Percentiles rank a stretch among this genome's conserved stretches.
Evolutionary conservation across 1,140 invertebrate genomes (phyloP).

Genomic region (Triops cancriformis): DNA sequence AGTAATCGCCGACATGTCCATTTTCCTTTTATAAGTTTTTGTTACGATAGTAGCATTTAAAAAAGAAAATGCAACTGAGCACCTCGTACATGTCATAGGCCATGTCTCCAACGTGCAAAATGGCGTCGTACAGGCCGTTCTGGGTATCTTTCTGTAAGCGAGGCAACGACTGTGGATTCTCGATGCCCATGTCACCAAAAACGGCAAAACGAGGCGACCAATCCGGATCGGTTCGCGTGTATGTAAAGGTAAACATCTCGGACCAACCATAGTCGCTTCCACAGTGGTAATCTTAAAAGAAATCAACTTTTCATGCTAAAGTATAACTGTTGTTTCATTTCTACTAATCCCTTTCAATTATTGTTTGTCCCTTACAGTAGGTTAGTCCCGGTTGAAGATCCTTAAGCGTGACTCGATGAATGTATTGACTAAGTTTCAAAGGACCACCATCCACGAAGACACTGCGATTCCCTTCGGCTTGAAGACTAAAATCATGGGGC

Average conservation of each 20-base stretch:
- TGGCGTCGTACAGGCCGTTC: slow-evolving; percentile 67
- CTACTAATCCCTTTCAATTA: slow-evolving; percentile 17
- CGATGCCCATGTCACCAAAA: slow-evolving; percentile 31
- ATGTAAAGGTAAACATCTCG: slow-evolving; percentile 61
- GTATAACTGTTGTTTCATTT: no score
- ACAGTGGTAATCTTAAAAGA: slow-evolving; percentile 64
- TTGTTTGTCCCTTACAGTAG: slow-evolving; percentile 49
- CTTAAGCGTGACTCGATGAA: slow-evolving; percentile 61
- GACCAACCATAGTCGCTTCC: slow-evolving; percentile 75
- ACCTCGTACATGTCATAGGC: slow-evolving; percentile 87
- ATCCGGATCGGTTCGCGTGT: slow-evolving; percentile 49
- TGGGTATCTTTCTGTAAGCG: slow-evolving; percentile 72
- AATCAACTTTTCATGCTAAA: slow-evolving; percentile 25
- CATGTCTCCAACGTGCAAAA: slow-evolving; percentile 90
- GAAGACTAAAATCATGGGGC: slow-evolving; percentile 42
- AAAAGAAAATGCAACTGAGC: slow-evolving; percentile 30
- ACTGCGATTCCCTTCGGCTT: slow-evolving; percentile 49
- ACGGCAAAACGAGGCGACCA: slow-evolving; percentile 76
- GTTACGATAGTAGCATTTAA: slow-evolving; percentile 11
- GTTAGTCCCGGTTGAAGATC: slow-evolving; percentile 49
- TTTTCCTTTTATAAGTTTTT: slow-evolving; percentile 45
- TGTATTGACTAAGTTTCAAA: slow-evolving; percentile 59
- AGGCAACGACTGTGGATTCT: slow-evolving; percentile 53
- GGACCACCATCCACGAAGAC: slow-evolving; percentile 72
- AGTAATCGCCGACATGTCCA: slow-evolving; percentile 72